Evolutionary conservation across 2,797 vertebrate species (phyloP), one percentile per base, ranked within the genome.

Genomic region (Coendou prehensilis): DNA sequence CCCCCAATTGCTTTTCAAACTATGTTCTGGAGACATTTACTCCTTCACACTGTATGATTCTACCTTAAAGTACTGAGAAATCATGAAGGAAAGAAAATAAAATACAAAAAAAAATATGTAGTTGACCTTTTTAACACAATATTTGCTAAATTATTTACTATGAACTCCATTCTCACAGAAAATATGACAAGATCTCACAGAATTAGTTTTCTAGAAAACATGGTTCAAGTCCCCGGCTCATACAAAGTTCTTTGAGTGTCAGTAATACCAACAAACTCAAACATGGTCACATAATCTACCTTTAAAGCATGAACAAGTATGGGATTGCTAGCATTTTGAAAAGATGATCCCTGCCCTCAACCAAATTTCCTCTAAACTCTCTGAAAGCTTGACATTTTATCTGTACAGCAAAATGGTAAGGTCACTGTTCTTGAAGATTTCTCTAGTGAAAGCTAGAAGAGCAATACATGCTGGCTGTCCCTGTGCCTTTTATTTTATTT

Each of bases 371-470:
- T 57, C 33, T 6, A 45, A 59, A 9, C 47, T 92, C 50, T 64
- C n/a, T 50, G 89, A 87, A 14, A 7, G 2, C 45, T 85, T 95
- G 71, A 47, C 41, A 87, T 78, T 92, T 89, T 71, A 76, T 76
- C 18, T 93, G 18, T 63, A 59, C 23, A 88, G 22, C 93, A 78
- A 92, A 81, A 93, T 89, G 22, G 30, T 54, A 97, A 97, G 15
- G 67, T 45, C 30, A 20, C 8, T 73, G n/a, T 83, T 88, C 45
- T 26, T 79, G 78, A 89, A 87, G 75, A 87, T 6, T 69, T 84
- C 87, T 13, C 47, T 71, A 50, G 64, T 47, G 75, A 91, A 78
- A 87, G 14, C n/a, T 75, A 17, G 28, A 85, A 95, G 7, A 14
- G 1, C 2, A 84, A 73, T 54, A 15, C 0, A 17, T 91, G 41